Conservation (phyloP, 2,888 invertebrate species). For the Chesias legatella region DNA sequence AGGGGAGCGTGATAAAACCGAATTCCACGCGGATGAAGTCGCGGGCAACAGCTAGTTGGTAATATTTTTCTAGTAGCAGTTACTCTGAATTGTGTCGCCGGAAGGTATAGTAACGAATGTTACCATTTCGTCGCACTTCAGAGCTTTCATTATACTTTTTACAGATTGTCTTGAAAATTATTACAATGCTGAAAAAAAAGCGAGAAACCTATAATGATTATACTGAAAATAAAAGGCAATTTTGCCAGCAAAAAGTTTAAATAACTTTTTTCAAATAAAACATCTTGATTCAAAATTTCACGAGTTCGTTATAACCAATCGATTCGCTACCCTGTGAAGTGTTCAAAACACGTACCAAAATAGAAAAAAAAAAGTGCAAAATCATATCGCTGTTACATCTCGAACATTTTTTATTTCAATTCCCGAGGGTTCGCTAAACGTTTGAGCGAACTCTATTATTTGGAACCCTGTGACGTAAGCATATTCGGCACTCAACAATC, state of each 20-base stretch:
- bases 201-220: too few species aligned
- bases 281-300: conserved; percentile 31
- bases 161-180: too few species aligned
- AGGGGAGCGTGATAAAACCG: too few species aligned
- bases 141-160: too few species aligned
- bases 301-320: conserved; percentile 42
- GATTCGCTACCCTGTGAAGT: conserved; percentile 55
- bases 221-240: too few species aligned
- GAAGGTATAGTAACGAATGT: too few species aligned
- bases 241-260: not conserved
- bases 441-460: conserved; percentile 77
- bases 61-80: too few species aligned
- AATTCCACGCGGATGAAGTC: too few species aligned
- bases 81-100: too few species aligned
- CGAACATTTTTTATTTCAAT: conserved; percentile 77
- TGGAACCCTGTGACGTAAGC: conserved; percentile 75
- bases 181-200: too few species aligned
- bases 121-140: too few species aligned
- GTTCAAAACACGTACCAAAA: conserved; percentile 65
- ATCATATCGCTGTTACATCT: conserved; percentile 79
- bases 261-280: conserved; percentile 4
- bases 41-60: too few species aligned
- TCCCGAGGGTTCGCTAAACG: conserved; percentile 78
- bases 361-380: conserved; percentile 68
- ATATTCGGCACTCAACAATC: conserved; percentile 66